phyloP scores from a whole-genome alignment of 2,113 vertebrate genomes.

The Tyto alba region DNA sequence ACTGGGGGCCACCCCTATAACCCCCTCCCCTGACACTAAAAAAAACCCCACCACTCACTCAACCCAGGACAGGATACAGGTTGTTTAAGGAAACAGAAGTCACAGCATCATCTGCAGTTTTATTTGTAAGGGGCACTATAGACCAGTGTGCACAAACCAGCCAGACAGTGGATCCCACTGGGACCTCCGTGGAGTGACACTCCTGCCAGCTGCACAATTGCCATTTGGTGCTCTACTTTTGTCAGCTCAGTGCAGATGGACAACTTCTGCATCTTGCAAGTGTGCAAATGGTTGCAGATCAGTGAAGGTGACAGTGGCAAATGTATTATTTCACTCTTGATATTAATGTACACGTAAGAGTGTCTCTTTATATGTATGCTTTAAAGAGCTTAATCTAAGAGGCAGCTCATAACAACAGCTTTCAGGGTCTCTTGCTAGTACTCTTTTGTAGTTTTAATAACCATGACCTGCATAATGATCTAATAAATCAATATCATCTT shows the following conservation, averaged over 20 bases:
- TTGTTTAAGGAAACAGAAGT: not conserved
- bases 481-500: not conserved
- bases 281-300: not conserved
- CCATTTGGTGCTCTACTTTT: not conserved
- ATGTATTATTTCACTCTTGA: conserved; percentile 23
- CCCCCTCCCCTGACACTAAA: no score
- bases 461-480: not conserved
- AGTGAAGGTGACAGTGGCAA: conserved; percentile 27
- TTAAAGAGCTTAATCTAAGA: not conserved
- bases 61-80: no score
- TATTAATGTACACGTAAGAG: not conserved
- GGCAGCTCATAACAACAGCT: not conserved
- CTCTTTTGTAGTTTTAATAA: not conserved
- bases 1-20: no score
- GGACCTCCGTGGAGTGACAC: not conserved
- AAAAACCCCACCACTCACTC: no score
- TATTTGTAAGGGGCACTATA: not conserved
- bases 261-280: not conserved
- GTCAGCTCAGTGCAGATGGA: conserved; percentile 7
- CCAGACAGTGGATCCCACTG: not conserved
- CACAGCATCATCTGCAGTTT: not conserved
- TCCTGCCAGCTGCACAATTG: not conserved
- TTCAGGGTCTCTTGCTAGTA: not conserved
- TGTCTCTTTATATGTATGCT: not conserved
- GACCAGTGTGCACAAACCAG: not conserved